Conservation (phyloP, 2,113 vertebrate genomes). For the Ursus arctos region DNA sequence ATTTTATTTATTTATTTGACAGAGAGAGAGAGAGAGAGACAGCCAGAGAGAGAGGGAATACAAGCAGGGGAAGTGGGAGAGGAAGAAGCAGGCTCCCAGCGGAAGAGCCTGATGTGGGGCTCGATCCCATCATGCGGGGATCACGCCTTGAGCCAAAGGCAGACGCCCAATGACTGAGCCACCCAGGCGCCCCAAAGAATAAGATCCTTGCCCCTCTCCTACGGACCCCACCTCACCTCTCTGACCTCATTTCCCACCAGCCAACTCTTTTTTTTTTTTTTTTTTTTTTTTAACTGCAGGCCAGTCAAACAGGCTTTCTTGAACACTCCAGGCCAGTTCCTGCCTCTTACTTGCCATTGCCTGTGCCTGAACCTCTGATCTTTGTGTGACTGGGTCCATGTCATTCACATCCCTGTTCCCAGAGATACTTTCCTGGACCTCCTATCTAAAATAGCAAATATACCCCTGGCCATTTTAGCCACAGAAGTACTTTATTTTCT, state of each 20-base stretch:
- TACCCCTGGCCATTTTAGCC: background rate
- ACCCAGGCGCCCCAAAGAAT: background rate
- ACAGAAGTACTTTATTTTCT: background rate
- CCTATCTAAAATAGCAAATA: background rate
- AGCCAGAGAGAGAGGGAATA: too few relatives aligned
- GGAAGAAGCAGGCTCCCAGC: too few relatives aligned
- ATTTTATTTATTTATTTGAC: too few relatives aligned
- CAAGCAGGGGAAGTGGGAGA: too few relatives aligned
- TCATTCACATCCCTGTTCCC: background rate
- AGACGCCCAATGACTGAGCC: too few relatives aligned
- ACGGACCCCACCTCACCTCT: background rate
- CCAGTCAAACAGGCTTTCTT: background rate
- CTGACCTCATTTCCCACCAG: too few relatives aligned
- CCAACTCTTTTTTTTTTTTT: background rate
- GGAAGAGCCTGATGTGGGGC: too few relatives aligned
- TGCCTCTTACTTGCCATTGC: background rate
- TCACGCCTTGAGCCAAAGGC: too few relatives aligned
- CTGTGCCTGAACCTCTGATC: background rate
- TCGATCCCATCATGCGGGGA: too few relatives aligned
- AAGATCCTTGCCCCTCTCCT: too few relatives aligned
- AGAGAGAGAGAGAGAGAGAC: too few relatives aligned
- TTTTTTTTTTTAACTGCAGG: background rate
- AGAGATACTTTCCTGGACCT: background rate
- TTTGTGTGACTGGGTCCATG: background rate
- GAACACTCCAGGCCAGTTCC: background rate